Evolutionary conservation across 2,113 vertebrate species (phyloP), one percentile per base, ranked within the genome.

Genomic region (Ciconia stormi): DNA sequence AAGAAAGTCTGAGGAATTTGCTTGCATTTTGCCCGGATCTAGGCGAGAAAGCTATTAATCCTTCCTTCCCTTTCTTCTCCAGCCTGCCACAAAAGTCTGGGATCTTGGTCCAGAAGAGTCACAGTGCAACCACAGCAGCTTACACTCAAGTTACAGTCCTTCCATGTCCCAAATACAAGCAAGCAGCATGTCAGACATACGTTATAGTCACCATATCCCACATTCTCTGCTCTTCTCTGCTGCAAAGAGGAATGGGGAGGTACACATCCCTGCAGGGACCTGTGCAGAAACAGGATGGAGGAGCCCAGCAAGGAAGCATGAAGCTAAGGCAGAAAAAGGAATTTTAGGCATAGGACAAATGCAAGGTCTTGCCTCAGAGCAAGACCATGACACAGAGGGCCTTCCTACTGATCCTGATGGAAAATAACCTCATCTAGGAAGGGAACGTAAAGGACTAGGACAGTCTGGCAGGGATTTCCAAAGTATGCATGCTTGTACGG

Each of bases 141-240:
- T 36, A 44, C 25, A 19, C 1, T 0, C 10, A 20, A n/a, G 36
- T 78, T 34, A 44, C 49, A 61, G 40, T 47, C 49, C 53, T 59
- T 42, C n/a, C 23, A 11, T 0, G 0, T 42, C 38, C 52, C 42
- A 52, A 20, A 52, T 1, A 29, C 22, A n/a, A 62, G 23, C 0
- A 0, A 89, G n/a, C 18, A 85, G 26, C 65, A 25, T 0, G 0
- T 66, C 63, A 92, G 67, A 22, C 7, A 6, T 16, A 29, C 0
- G 0, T 46, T 17, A 53, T 13, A 52, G n/a, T 18, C n/a, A 38
- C 23, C 17, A 7, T 11, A 15, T 40, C 18, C 62, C 6, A 1
- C 8, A n/a, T 38, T 23, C 52, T 79, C 66, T 44, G 23, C 66
- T 76, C 66, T 61, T 18, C 52, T 61, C 36, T 53, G 21, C 22